Base-by-base conservation (phyloP, 2,797 vertebrate species). In the Valencia hispanica region DNA sequence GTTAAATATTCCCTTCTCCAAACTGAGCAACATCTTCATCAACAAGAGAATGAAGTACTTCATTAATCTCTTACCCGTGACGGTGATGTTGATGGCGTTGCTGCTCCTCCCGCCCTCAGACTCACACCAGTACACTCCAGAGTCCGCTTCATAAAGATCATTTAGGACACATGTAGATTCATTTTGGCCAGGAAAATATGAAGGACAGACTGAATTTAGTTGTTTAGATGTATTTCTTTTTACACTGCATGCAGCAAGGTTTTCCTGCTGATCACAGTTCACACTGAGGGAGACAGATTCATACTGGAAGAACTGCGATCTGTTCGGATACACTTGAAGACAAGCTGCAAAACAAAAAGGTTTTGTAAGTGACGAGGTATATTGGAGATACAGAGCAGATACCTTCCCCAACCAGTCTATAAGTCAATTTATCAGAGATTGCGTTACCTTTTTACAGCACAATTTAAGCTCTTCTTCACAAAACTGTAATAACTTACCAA, bases 261-360 rank as follows among this genome's bases (percentile, higher is more conserved):
- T 45, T 30, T 25, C 50, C 36, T 39, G 18, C 14, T 10, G 27
- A 7, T 61, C 73, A 9, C 74, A 76, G 41, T 7, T 76, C 68
- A 76, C 7, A 34, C 34, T 25, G 20, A 65, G 41, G 34, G 53
- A 17, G 39, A 59, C n/a, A 2, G 27, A 34, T 25, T 76, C 74
- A 5, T 70, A 76, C 51, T 25, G 41, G n/a, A 69, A 59, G 74
- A 76, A 76, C 74, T 76, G 74, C 2, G 41, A 76, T 12, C 74
- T 69, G 51, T 59, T 48, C 2, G 74, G 74, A 47, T 36, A 1
- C 15, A 70, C 20, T 27, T 32, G 55, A 10, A 76, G 43, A 17
- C 25, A 59, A 32, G 41, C 74, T 59, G 74, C 20, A 70, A n/a
- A 51, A 9, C 5, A 8, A 51, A 34, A 25, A 9, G 39, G 2